Base-by-base conservation (phyloP, 2,113 vertebrate species). In the Ochotona princeps region DNA sequence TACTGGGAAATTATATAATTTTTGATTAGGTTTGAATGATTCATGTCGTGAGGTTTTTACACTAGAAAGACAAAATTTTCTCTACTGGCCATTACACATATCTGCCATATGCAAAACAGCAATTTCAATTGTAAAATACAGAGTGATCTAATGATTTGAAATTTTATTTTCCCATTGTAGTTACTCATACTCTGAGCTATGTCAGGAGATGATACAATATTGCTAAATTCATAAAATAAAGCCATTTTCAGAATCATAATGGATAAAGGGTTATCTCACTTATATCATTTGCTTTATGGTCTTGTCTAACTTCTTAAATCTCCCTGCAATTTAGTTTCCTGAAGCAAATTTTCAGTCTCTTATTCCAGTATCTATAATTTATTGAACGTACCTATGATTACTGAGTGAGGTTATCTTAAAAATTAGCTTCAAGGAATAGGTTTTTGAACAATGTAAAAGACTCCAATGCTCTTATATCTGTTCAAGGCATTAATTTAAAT, bases 131-230 rank as follows among this genome's bases (percentile, higher is more conserved):
- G 63, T 8, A 66, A 57, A 23, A 80, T 7, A 61, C 4, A 69
- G 51, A 83, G 54, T n/a, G 26, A 83, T 60, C 47, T 70, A 76
- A 82, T 20, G 70, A 70, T 72, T 25, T 72, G 83, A 54, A 76
- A 10, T 60, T 75, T 80, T 63, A 65, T 75, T 75, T 92, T 87
- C 44, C 38, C 51, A 73, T 60, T 66, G 14, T 44, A 67, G 76
- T 76, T 88, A 88, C 63, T 92, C 66, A 92, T 65, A 60, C 13
- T 60, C 17, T 80, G 66, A 93, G 12, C 60, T 72, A 60, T 25
- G 5, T 69, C 35, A 84, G 57, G 14, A 49, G 25, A 60, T 61
- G 8, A 44, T 44, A 44, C 3, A 44, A 44, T 44, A 44, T 44
- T 44, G 6, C 38, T 44, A 44, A 44, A 44, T 44, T 44, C 38